These are phyloP conservation scores for Chromis chromis DNA, from an alignment of 2,797 vertebrate species.

Conservation along the genomic window DNA sequence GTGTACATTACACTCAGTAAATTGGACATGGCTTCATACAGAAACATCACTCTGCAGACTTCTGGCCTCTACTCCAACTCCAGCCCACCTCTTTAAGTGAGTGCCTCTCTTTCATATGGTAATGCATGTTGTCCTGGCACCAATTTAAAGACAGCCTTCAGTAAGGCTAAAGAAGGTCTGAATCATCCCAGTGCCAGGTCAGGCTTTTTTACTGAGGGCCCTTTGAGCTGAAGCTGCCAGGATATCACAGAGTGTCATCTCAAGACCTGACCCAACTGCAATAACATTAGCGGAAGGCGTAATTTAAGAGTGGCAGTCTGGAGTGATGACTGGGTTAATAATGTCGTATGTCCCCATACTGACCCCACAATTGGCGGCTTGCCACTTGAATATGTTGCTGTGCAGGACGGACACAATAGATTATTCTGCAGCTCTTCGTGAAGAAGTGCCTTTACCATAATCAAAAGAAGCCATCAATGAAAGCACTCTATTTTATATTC, in stretches of 20 bases:
- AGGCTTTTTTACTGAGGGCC: conserved; percentile 29
- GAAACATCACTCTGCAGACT: not conserved
- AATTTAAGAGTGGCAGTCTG: conserved; percentile 34
- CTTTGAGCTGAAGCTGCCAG: conserved; percentile 33
- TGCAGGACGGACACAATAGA: too few relatives aligned
- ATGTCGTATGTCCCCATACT: conserved; percentile 21
- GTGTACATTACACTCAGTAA: conserved; percentile 11
- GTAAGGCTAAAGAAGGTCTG: conserved; percentile 38
- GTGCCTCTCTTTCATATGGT: conserved; percentile 55
- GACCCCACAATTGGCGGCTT: conserved; percentile 30
- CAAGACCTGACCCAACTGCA: conserved; percentile 48
- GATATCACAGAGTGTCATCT: conserved; percentile 21
- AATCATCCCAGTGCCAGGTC: conserved; percentile 35
- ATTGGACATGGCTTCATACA: not conserved
- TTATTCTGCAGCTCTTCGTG: too few relatives aligned
- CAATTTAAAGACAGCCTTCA: conserved; percentile 31
- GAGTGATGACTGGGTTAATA: conserved; percentile 44
- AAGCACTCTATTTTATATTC: too few relatives aligned
- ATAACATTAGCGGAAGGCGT: conserved; percentile 43
- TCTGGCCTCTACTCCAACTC: not conserved
- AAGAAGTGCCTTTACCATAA: too few relatives aligned
- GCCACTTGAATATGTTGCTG: conserved; percentile 18
- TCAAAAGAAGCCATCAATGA: too few relatives aligned
- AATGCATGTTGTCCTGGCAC: conserved; percentile 61
- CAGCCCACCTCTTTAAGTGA: conserved; percentile 34